phyloP scores from a whole-genome alignment of 2,888 invertebrate genomes.

The Malacosoma neustria region DNA sequence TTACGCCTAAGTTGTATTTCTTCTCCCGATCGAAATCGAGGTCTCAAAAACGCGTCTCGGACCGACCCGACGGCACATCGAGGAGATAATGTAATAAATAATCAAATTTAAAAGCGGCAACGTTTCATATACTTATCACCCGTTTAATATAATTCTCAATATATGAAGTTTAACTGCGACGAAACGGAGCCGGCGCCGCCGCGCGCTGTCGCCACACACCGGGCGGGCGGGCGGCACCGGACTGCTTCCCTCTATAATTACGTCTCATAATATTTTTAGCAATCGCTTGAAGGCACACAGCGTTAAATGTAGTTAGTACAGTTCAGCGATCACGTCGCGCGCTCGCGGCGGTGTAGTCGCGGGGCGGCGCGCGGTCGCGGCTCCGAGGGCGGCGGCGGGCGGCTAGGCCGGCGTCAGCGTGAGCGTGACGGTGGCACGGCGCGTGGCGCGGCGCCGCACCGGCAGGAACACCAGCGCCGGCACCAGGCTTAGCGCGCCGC shows the following conservation, averaged over 20 bases:
- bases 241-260: constrained; percentile 64
- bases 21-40: constrained; percentile 73
- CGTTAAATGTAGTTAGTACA: constrained; percentile 77
- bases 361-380: constrained; percentile 35
- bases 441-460: constrained; percentile 89
- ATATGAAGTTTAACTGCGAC: constrained; percentile 70
- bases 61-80: constrained; percentile 68
- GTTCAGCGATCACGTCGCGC: constrained; percentile 62
- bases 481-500: constrained; percentile 80
- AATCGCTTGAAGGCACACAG: constrained; percentile 91
- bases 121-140: constrained; percentile 71
- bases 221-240: constrained; percentile 53
- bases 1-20: constrained; percentile 69
- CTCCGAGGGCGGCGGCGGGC: constrained; percentile 15
- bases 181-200: constrained; percentile 51
- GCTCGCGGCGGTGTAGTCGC: constrained; percentile 45
- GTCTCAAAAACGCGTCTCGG: constrained; percentile 72
- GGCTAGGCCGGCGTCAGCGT: constrained; percentile 92
- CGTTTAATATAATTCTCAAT: constrained; percentile 73
- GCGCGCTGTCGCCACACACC: constrained; percentile 57
- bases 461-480: constrained; percentile 96
- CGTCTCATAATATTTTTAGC: constrained; percentile 76
- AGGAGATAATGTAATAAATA: constrained; percentile 70
- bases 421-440: constrained; percentile 92
- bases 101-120: constrained; percentile 70